These are phyloP conservation scores for Ostrea edulis DNA, from an alignment of 1,140 invertebrate genomes.

Conservation along the genomic window DNA sequence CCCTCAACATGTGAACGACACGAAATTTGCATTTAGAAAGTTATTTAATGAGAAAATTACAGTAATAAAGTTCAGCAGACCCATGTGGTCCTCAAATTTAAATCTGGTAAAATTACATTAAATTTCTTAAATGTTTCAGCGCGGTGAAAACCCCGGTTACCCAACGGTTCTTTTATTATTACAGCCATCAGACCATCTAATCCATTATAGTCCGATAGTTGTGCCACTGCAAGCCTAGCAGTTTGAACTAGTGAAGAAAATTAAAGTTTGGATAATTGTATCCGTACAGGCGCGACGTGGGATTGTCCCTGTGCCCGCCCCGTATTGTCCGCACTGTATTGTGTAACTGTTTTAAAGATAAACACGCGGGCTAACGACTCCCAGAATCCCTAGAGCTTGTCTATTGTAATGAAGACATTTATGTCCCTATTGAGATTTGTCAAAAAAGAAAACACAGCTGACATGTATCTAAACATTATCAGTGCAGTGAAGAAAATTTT, in stretches of 20 bases:
- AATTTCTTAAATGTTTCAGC: slow-evolving; percentile 38
- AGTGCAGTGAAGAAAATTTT: neutral
- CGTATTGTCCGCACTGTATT: slow-evolving; percentile 18
- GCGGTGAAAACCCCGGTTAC: slow-evolving; percentile 14
- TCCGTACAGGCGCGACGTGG: neutral
- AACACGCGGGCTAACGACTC: neutral
- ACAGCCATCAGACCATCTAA: slow-evolving; percentile 11
- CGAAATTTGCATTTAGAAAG: slow-evolving; percentile 37
- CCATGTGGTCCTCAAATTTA: slow-evolving; percentile 34
- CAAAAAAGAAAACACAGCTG: slow-evolving; percentile 19
- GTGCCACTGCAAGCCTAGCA: slow-evolving; percentile 17
- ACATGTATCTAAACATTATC: slow-evolving; percentile 35
- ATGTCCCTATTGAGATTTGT: slow-evolving; percentile 3
- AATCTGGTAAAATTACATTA: slow-evolving; percentile 39
- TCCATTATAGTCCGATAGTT: slow-evolving; percentile 32
- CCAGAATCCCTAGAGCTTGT: neutral
- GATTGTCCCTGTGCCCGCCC: neutral
- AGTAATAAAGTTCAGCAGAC: slow-evolving; percentile 34
- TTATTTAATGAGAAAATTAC: slow-evolving; percentile 40
- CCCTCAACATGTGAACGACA: slow-evolving; percentile 37
- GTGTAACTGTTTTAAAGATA: slow-evolving; percentile 37
- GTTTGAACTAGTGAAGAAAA: slow-evolving; percentile 35
- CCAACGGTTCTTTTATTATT: slow-evolving; percentile 34
- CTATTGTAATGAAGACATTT: slow-evolving; percentile 36
- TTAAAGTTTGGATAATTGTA: slow-evolving; percentile 38